phyloP scores from a whole-genome alignment of 2,113 vertebrate genomes.

The mouse (Mus musculus) region GRCm39 chr4:44802001-44802500 shows the following conservation, averaged over 20 bases:
- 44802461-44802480: neutral
- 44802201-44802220: neutral
- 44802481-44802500: neutral
- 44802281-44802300: slow-evolving; percentile 33
- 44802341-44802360: neutral
- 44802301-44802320: neutral
- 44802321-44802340: slow-evolving; percentile 58
- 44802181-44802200: neutral
- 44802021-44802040: neutral
- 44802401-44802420: neutral
- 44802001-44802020: neutral
- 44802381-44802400: slow-evolving; percentile 8
- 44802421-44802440: neutral
- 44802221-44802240: neutral
- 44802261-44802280: neutral
- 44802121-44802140: neutral
- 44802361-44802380: neutral
- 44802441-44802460: neutral
- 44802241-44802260: neutral
- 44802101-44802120: neutral
- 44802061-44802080: neutral
- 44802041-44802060: neutral
- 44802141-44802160: neutral
- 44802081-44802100: neutral
- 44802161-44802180: neutral